A percentile compares a stretch with the other conserved stretches of the same genome.
phyloP scores from a whole-genome alignment of 2,888 invertebrate genomes.

The Melolontha melolontha region DNA sequence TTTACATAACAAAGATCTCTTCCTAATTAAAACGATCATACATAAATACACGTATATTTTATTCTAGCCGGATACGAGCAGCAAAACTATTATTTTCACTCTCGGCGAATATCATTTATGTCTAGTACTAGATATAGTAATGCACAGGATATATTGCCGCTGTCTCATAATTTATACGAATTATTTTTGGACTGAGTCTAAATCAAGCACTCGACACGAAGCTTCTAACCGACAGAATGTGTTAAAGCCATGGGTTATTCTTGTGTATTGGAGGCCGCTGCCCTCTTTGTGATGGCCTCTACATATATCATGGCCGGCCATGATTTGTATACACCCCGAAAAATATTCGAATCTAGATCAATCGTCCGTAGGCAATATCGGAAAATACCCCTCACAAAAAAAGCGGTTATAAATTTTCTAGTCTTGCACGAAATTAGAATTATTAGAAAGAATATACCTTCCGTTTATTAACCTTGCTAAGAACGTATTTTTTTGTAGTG shows the following conservation, averaged over 20 bases:
- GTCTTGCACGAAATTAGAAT: constrained; percentile 1
- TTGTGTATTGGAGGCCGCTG: constrained; percentile 61
- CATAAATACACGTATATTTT: constrained; percentile 26
- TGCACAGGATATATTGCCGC: constrained; percentile 34
- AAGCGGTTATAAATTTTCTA: constrained; percentile 1
- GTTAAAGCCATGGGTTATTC: constrained; percentile 61
- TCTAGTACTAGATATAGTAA: constrained; percentile 34
- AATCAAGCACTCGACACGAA: constrained; percentile 46
- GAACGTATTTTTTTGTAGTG: no score
- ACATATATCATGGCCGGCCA: constrained; percentile 61
- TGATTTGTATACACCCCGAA: constrained; percentile 48
- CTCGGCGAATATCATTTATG: constrained; percentile 36
- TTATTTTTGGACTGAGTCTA: constrained; percentile 44
- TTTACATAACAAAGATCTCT: constrained; percentile 32
- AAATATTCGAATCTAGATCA: constrained; percentile 40
- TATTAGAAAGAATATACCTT: background rate
- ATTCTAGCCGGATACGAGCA: constrained; percentile 22
- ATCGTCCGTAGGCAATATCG: constrained; percentile 26
- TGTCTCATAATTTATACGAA: constrained; percentile 39
- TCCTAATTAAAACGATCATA: constrained; percentile 28
- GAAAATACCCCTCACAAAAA: constrained; percentile 13
- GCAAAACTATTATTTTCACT: constrained; percentile 36
- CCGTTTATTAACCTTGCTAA: no score
- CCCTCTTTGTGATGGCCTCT: constrained; percentile 66
- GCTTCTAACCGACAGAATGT: constrained; percentile 54